Percentiles rank a stretch among this genome's conserved stretches.
Conservation (phyloP, 2,888 invertebrate species). For the Dromius quadrimaculatus region DNA sequence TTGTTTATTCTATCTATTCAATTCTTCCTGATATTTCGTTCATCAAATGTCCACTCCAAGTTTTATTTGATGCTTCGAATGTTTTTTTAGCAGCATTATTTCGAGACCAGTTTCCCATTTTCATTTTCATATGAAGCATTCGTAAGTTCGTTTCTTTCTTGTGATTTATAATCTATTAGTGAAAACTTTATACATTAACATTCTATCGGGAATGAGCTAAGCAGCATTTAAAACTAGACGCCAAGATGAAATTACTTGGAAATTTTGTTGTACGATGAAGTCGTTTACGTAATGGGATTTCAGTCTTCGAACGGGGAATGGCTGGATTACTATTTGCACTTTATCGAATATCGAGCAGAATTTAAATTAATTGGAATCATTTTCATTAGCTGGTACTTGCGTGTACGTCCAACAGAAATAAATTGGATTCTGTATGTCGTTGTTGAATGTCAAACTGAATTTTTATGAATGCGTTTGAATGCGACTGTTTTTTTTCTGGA, state of each 20-base stretch:
- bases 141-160: too few species aligned
- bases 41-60: too few species aligned
- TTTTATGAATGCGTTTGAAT: constrained; percentile 35
- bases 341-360: constrained; percentile 35
- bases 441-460: constrained; percentile 8
- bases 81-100: too few species aligned
- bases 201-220: constrained; percentile 22
- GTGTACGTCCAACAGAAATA: not conserved
- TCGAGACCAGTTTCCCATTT: too few species aligned
- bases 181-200: constrained; percentile 28
- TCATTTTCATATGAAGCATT: too few species aligned
- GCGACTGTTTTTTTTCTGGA: too few species aligned
- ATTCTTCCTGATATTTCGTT: too few species aligned
- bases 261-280: constrained; percentile 40
- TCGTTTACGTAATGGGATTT: constrained; percentile 40
- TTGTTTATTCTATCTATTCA: too few species aligned
- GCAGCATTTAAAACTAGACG: constrained; percentile 31
- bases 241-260: constrained; percentile 33
- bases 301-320: constrained; percentile 1
- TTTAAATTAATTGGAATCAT: constrained; percentile 40
- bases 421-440: constrained; percentile 10
- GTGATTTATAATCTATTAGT: constrained; percentile 27
- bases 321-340: constrained; percentile 33
- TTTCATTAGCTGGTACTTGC: constrained; percentile 23
- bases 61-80: too few species aligned